Evolutionary conservation across 2,888 invertebrate species (phyloP), one percentile per base, ranked within the genome.

Genomic region (Leptura quadrifasciata): DNA sequence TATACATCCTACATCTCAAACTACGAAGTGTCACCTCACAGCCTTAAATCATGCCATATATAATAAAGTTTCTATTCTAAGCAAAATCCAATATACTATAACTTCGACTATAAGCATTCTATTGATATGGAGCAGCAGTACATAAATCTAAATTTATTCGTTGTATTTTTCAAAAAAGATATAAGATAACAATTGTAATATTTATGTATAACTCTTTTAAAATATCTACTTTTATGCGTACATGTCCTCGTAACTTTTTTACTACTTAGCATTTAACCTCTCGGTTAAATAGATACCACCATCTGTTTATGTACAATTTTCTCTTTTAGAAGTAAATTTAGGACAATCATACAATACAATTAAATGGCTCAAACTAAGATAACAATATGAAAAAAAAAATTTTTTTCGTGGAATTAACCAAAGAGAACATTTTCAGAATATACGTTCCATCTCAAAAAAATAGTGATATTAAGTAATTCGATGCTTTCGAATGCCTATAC

Each of bases 61-160:
- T 21, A 21, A 21, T 69, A 69, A 69, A 69, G 69, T 69, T 69
- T 69, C 69, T 58, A 69, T 69, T 69, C 69, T 58, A 21, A 69
- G 39, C 69, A 21, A 47, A 39, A 69, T 69, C 67, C 67, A 67
- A 67, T 67, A 67, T 67, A 54, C 24, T 17, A 63, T 63, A 63
- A 63, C n/a, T 10, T n/a, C 31, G 31, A 17, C 61, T 21, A 61
- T 61, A 61, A 61, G 31, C 9, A 39, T 27, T 67, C 54, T 12
- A 67, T 54, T 52, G 67, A 54, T 54, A 20, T 54, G 64, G 64
- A 39, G 10, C 64, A 47, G 20, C 47, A 20, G 20, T 39, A 47
- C 47, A 21, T 65, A 65, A 65, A 47, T 47, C 52, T 65, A 20
- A 39, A 39, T 47, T 31, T 65, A 65, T 65, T 65, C 20, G 52